Evolutionary conservation across 2,113 vertebrate species (phyloP).

Genomic region (Marmota flaviventris): DNA sequence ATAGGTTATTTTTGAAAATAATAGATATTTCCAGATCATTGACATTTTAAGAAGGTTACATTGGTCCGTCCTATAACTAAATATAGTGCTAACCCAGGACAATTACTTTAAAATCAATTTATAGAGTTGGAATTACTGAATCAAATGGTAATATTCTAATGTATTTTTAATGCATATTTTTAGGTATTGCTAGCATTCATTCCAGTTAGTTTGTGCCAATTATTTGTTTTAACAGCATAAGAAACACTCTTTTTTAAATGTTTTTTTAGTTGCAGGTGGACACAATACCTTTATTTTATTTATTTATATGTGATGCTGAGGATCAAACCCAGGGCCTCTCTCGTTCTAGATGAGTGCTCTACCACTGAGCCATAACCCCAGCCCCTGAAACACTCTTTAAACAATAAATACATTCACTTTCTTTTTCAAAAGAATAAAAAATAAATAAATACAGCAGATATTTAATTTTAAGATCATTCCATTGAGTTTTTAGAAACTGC

Average conservation of each 20-base stretch:
- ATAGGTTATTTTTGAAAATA: not conserved
- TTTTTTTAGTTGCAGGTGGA: too few species aligned
- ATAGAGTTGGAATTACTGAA: not conserved
- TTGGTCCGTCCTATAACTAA: not conserved
- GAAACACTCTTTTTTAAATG: not conserved
- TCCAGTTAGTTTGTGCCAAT: not conserved
- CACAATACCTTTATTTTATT: too few species aligned
- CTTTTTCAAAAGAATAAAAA: not conserved
- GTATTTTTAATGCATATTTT: not conserved
- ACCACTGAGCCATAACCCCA: too few species aligned
- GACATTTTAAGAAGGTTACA: conserved; percentile 1
- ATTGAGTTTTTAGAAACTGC: not conserved
- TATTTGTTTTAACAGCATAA: not conserved
- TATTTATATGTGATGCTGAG: too few species aligned
- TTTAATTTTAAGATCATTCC: not conserved
- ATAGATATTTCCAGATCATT: not conserved
- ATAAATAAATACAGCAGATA: not conserved
- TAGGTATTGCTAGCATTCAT: not conserved
- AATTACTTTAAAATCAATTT: not conserved
- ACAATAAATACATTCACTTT: not conserved
- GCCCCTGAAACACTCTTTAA: not conserved
- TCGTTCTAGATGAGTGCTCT: too few species aligned
- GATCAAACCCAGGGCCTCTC: too few species aligned
- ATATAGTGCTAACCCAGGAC: not conserved
- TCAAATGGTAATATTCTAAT: not conserved